A percentile compares a stretch with the other conserved stretches of the same genome.
Conservation (phyloP, 2,797 vertebrate genomes). For the Lemur catta region DNA sequence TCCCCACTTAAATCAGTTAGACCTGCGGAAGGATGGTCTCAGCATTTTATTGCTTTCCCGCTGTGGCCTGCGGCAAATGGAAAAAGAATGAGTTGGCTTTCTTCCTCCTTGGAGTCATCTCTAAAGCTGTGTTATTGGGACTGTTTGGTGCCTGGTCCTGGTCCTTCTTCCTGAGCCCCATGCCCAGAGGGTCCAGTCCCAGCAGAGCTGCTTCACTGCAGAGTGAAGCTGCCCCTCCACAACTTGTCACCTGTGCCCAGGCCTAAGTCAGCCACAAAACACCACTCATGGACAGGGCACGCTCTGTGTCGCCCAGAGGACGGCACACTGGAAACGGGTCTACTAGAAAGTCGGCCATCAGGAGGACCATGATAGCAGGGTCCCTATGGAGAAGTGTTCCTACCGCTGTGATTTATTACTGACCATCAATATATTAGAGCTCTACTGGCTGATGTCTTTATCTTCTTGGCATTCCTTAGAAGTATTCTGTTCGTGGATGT, state of each 20-base stretch:
- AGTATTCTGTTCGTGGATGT: not conserved
- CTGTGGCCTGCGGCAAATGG: not conserved
- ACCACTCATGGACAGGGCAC: accelerated
- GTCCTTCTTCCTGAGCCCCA: not conserved
- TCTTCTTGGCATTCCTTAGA: not conserved
- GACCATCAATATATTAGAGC: not conserved
- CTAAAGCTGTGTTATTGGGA: not conserved
- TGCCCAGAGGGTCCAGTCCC: not conserved
- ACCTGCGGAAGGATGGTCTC: not conserved
- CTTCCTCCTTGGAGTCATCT: not conserved
- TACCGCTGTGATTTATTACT: not conserved
- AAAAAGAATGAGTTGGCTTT: not conserved
- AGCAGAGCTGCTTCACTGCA: not conserved
- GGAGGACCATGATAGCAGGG: not conserved
- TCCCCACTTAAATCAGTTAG: not conserved
- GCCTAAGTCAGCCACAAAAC: not conserved
- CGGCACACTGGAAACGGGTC: not conserved
- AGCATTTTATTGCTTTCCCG: not conserved
- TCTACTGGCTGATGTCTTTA: not conserved
- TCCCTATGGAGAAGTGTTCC: not conserved
- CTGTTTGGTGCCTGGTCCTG: not conserved
- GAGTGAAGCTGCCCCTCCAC: not conserved
- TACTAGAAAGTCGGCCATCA: not conserved
- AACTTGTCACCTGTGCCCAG: not conserved
- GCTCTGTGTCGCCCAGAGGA: not conserved